Evolutionary conservation across 2,113 vertebrate species (phyloP), one percentile per base, ranked within the genome.

Genomic region (Chloropsis cyanopogon): DNA sequence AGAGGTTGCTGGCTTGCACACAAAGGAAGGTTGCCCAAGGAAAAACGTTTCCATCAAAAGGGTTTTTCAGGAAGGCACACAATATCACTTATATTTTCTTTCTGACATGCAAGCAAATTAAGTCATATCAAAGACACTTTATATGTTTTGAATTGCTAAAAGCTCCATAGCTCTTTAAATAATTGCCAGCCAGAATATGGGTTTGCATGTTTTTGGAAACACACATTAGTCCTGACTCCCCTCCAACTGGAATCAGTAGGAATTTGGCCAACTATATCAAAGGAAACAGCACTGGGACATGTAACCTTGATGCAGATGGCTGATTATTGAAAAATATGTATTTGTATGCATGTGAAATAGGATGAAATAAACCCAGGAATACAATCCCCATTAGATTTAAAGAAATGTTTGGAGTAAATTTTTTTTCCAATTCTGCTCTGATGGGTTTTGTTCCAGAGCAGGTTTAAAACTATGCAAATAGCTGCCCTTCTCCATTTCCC

Each of bases 201-300:
- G 57, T 53, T 94, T 95, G 76, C 56, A 53, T 96, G 72, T 84
- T 95, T 95, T 84, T 2, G 2, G 44, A 86, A 90, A 94, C 0
- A 1, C 20, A 81, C 31, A 39, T 93, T 95, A 81, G 31, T 80
- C 82, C 72, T 96, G 76, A 95, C 60, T 56, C 28, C 86, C 41
- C 56, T 90, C 69, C 88, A 96, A 41, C 35, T 46, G 60, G 65
- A 96, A 90, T 93, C 56, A 82, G 26, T 64, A 72, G 71, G 88
- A 93, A 83, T 86, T 88, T 88, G 60, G 92, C 92, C 92, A 93
- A 66, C 31, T 90, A 52, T 47, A 73, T 94, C 79, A 95, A 91
- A 90, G 39, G 35, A 86, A 93, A 91, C 50, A 88, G 81, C 59
- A 82, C 26, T 63, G 71, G 47, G 92, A 79, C 66, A 89, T 59